Evolutionary conservation across 2,888 invertebrate genomes (phyloP).

Genomic region (Tetropium fuscum): DNA sequence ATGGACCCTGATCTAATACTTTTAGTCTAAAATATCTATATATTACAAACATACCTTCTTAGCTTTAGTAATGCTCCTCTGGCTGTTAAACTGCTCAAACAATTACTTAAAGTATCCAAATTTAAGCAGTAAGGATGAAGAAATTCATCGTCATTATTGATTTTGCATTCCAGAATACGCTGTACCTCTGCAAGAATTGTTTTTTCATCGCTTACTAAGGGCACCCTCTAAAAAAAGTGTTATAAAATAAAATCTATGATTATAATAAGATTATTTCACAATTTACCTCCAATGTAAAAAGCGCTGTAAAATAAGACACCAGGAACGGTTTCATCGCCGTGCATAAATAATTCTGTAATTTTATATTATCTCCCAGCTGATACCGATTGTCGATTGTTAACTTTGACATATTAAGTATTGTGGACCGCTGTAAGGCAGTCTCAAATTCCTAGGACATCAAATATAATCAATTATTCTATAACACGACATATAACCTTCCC

Average conservation of each 20-base stretch:
- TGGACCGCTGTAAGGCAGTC: constrained; percentile 61
- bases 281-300: constrained; percentile 68
- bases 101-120: constrained; percentile 73
- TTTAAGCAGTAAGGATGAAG: constrained; percentile 82
- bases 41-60: constrained; percentile 51
- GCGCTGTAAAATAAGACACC: constrained; percentile 70
- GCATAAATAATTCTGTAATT: constrained; percentile 69
- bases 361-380: constrained; percentile 64
- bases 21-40: background rate
- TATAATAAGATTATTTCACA: constrained; percentile 2
- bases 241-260: constrained; percentile 23
- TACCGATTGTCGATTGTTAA: constrained; percentile 53
- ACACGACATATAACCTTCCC: too few relatives aligned
- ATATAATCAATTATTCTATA: too few relatives aligned
- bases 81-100: constrained; percentile 69
- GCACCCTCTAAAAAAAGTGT: constrained; percentile 50
- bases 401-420: constrained; percentile 58
- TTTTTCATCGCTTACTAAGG: constrained; percentile 66
- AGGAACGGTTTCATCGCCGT: constrained; percentile 74
- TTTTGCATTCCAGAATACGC: constrained; percentile 69
- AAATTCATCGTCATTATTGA: constrained; percentile 60
- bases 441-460: constrained; percentile 67
- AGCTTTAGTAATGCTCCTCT: constrained; percentile 62
- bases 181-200: constrained; percentile 71
- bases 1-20: background rate